These are phyloP conservation scores for Drosophila picticornis DNA, from an alignment of 2,888 invertebrate species.

Conservation along the genomic window DNA sequence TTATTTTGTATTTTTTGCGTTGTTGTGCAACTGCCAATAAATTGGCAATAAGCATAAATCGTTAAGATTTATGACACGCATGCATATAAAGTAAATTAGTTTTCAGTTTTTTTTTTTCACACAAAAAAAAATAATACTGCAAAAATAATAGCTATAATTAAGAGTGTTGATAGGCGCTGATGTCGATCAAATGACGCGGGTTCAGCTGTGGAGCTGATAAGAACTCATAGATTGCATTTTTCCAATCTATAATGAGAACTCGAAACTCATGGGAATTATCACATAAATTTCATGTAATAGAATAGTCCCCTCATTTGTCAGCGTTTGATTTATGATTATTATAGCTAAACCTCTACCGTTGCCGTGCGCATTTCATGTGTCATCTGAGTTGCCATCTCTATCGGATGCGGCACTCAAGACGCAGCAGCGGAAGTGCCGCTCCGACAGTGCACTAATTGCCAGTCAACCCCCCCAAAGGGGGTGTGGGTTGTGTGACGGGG, in stretches of 20 bases:
- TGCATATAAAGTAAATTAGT: constrained; percentile 65
- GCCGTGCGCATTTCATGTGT: constrained; percentile 35
- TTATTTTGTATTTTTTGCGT: constrained; percentile 21
- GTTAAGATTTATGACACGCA: constrained; percentile 61
- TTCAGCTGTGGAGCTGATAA: constrained; percentile 28
- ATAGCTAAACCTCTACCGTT: constrained; percentile 6
- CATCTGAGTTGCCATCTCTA: constrained; percentile 17
- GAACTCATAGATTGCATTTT: constrained; percentile 1
- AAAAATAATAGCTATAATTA: constrained; percentile 62
- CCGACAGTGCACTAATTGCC: constrained; percentile 71
- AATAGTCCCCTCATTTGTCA: constrained; percentile 40
- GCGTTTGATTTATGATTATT: constrained; percentile 50
- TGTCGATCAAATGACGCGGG: constrained; percentile 26
- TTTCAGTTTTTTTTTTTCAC: constrained; percentile 25
- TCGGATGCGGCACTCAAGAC: constrained; percentile 73
- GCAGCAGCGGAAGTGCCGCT: constrained; percentile 53
- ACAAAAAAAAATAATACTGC: constrained; percentile 21
- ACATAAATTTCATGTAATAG: constrained; percentile 4
- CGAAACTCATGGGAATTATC: constrained; percentile 9
- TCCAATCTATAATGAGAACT: neutral
- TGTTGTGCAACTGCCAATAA: constrained; percentile 61
- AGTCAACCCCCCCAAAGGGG: constrained; percentile 15
- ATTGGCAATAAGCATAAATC: constrained; percentile 77
- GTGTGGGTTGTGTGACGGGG: neutral
- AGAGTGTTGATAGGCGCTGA: constrained; percentile 45